Percentiles rank a stretch among this genome's conserved stretches.
Evolutionary conservation across 2,113 vertebrate species (phyloP).

Genomic region (Hippocampus guttulatus): DNA sequence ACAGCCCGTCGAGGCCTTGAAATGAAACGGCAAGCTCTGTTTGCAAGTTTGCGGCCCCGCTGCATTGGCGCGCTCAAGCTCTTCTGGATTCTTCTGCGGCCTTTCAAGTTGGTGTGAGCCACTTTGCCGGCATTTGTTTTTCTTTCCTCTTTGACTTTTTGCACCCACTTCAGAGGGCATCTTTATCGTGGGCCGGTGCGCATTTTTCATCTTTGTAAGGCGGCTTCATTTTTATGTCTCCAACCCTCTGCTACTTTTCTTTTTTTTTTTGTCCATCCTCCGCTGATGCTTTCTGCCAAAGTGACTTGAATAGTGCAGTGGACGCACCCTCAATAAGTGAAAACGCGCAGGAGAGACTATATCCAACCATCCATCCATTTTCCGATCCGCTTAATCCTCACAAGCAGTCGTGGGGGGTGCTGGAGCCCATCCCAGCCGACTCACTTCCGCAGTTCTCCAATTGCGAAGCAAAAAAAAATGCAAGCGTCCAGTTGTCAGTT

Average conservation of each 20-base stretch:
- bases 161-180: background rate
- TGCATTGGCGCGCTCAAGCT: conserved; percentile 3
- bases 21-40: conserved; percentile 17
- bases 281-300: background rate
- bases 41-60: conserved; percentile 34
- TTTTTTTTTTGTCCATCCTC: background rate
- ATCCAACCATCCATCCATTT: background rate
- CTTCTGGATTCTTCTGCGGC: conserved; percentile 32
- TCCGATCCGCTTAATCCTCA: too few relatives aligned
- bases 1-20: background rate
- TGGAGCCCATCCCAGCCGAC: too few relatives aligned
- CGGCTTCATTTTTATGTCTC: background rate
- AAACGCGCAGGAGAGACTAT: background rate
- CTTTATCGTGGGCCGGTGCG: background rate
- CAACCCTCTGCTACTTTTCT: background rate
- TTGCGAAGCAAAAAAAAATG: too few relatives aligned
- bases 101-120: conserved; percentile 71
- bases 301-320: background rate
- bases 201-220: background rate
- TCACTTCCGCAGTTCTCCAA: too few relatives aligned
- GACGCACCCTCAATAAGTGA: background rate
- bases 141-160: background rate
- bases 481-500: too few relatives aligned
- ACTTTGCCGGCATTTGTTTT: conserved; percentile 61
- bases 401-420: too few relatives aligned